A percentile compares a stretch with the other conserved stretches of the same genome.
These are phyloP conservation scores for Agonopterix subpropinquella DNA, from an alignment of 2,888 invertebrate genomes.

Conservation along the genomic window DNA sequence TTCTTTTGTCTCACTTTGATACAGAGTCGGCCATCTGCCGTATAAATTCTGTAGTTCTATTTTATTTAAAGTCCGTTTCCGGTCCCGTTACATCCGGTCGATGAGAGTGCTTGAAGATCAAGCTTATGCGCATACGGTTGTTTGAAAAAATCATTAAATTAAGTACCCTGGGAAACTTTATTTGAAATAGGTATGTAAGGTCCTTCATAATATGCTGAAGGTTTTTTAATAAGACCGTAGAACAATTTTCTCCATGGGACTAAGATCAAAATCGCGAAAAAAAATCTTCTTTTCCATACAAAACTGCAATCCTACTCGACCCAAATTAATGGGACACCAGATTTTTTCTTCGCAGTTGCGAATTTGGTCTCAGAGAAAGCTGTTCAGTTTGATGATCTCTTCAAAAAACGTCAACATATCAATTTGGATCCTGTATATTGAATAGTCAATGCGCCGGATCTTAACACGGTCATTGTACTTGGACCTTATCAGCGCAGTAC, in stretches of 20 bases:
- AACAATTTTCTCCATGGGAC: too few species aligned
- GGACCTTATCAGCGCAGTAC: constrained; percentile 43
- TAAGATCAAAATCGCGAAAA: too few species aligned
- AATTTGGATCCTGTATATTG: too few species aligned
- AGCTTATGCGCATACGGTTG: constrained; percentile 24
- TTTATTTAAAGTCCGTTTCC: constrained; percentile 53
- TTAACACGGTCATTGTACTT: constrained; percentile 68
- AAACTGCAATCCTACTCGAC: too few species aligned
- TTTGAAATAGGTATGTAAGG: background rate
- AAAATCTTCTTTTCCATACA: too few species aligned
- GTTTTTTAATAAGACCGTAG: background rate
- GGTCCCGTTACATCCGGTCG: constrained; percentile 64
- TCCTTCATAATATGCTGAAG: too few species aligned
- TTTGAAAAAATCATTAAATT: constrained; percentile 17
- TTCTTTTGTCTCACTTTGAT: constrained; percentile 38
- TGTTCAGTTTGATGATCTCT: too few species aligned
- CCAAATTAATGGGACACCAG: too few species aligned
- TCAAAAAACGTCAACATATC: too few species aligned
- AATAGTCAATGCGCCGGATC: background rate
- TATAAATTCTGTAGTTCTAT: constrained; percentile 42
- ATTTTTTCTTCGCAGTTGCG: too few species aligned
- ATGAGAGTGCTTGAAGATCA: constrained; percentile 52
- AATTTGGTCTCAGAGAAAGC: too few species aligned
- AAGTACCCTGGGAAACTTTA: constrained; percentile 36
- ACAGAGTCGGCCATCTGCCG: constrained; percentile 49